Conservation (phyloP, 2,888 invertebrate genomes). For the Rugalucina vietnamica region DNA sequence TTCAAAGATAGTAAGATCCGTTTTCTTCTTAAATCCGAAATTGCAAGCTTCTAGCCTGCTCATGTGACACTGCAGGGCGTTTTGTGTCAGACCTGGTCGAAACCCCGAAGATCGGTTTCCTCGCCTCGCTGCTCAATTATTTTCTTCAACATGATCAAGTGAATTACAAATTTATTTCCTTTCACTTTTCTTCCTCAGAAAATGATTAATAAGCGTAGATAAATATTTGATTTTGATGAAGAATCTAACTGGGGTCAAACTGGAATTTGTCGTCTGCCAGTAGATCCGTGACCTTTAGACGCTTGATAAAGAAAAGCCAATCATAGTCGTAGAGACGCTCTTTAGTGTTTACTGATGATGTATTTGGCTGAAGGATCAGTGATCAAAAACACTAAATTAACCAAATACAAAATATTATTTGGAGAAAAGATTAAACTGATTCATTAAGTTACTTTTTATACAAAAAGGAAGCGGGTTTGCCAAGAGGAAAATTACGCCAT, state of each 20-base stretch:
- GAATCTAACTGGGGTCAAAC: slow-evolving; percentile 8
- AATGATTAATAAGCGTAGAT: slow-evolving; percentile 65
- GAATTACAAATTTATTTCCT: slow-evolving; percentile 15
- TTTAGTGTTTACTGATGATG: slow-evolving; percentile 41
- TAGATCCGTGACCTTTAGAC: slow-evolving; percentile 12
- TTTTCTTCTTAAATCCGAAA: no score
- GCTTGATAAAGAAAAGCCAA: slow-evolving; percentile 33
- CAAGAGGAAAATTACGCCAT: slow-evolving; percentile 64
- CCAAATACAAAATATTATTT: slow-evolving; percentile 66
- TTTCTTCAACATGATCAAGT: neutral
- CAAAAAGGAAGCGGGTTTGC: slow-evolving; percentile 55
- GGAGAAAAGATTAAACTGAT: slow-evolving; percentile 65
- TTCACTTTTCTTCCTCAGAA: slow-evolving; percentile 37
- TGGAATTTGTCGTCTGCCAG: slow-evolving; percentile 9
- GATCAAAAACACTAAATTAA: slow-evolving; percentile 59
- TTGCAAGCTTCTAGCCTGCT: no score
- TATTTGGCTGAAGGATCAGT: slow-evolving; percentile 18
- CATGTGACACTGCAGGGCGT: no score
- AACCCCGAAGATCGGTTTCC: no score
- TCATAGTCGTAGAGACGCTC: neutral
- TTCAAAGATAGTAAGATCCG: no score
- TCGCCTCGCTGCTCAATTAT: no score
- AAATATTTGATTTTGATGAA: slow-evolving; percentile 64
- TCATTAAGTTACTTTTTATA: slow-evolving; percentile 62
- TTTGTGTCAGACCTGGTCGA: no score